Base-by-base conservation (phyloP, 2,888 invertebrate genomes). In the Trichacis sp. region DNA sequence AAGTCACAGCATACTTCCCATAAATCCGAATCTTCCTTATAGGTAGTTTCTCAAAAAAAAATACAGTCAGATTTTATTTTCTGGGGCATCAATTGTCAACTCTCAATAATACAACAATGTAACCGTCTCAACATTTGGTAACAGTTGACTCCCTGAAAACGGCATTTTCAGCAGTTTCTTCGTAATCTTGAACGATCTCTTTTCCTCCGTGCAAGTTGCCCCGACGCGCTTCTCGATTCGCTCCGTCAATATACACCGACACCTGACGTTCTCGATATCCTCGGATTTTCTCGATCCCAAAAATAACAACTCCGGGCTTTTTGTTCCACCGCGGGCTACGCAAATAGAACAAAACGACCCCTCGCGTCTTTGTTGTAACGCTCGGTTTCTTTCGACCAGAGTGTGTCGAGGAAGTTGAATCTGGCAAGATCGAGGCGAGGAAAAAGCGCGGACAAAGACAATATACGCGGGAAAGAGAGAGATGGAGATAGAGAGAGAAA, bases 201-300 rank as follows among this genome's bases (percentile, higher is more conserved):
- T n/a, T n/a, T n/a, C n/a, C n/a, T n/a, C n/a, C n/a, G n/a, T n/a
- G n/a, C n/a, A n/a, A n/a, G n/a, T n/a, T n/a, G n/a, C n/a, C n/a
- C n/a, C n/a, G n/a, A n/a, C n/a, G n/a, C n/a, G 46, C 56, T 24
- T 56, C 56, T 63, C 63, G 48, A 57, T 56, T 57, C 45, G 53
- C 52, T 38, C 20, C 30, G 57, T 63, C 63, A 46, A 46, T 46
- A 24, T 24, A n/a, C 46, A 49, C 30, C 48, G 45, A 53, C 53
- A 53, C 45, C 38, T 43, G 43, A 51, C 46, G 14, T 29, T 36
- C n/a, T 12, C 40, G 40, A 40, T 40, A 40, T 15, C 40, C 12
- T 40, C 15, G 15, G 40, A 15, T 40, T 40, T 12, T 12, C 14
- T 24, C 24, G 24, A 40, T 40, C 14, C 40, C 40, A 3, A 14